Base-by-base conservation (phyloP, 2,888 invertebrate genomes). In the Fragum whitleyi region DNA sequence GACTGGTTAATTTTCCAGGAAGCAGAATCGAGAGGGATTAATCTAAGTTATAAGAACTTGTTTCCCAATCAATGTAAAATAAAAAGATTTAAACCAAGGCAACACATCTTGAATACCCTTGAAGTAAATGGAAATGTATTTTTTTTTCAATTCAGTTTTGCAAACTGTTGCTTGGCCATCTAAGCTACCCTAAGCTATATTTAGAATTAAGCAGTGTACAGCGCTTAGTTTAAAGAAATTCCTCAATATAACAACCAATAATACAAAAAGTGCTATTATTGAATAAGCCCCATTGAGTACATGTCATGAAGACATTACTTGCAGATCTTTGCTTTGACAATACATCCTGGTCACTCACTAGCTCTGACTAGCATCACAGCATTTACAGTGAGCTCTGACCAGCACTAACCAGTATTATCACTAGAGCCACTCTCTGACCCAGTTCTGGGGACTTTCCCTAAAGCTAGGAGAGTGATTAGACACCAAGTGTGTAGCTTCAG, bases 371-470 rank as follows among this genome's bases (percentile, higher is more conserved):
- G n/a, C 42, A 39, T 65, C 65, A 65, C 26, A 65, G 42, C 65
- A 5, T 3, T 42, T 7, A 21, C 26, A 42, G 26, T 47, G 42
- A 42, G 42, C 29, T 16, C 42, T 23, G 42, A 23, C 6, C n/a
- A 21, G 65, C 19, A 42, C 65, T 42, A 23, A 19, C 65, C n/a
- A 6, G 26, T 65, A 23, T 65, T 1, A 65, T n/a, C n/a, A 65
- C 39, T 16, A 21, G 65, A 42, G 42, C n/a, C 42, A 65, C 19
- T 65, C 42, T 65, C 65, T 65, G 32, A 65, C 42, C 26, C 23
- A 42, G 42, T n/a, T 65, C 65, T 65, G 65, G 65, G 65, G 65
- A 65, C 65, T 65, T 65, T 65, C 65, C 65, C 42, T 42, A 42
- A 39, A 65, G 65, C 65, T 36, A 14, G 23, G 9, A 3, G 65